phyloP scores from a whole-genome alignment of 2,888 invertebrate genomes.

The Lamproptera curius region DNA sequence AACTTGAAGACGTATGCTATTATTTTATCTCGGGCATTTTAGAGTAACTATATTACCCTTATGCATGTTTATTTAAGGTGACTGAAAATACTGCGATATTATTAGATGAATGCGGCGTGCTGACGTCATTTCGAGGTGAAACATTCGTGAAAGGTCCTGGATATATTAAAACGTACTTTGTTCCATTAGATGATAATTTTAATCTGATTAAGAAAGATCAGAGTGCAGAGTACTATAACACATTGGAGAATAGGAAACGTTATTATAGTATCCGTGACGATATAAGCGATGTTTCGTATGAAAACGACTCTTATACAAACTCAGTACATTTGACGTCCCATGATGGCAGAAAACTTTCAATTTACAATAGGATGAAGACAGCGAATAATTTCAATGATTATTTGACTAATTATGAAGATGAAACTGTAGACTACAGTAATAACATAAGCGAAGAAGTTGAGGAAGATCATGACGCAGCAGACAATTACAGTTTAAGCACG shows the following conservation, averaged over 20 bases:
- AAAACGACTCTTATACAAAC: constrained; percentile 29
- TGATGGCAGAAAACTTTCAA: constrained; percentile 35
- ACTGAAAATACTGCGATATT: constrained; percentile 85
- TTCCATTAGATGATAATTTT: constrained; percentile 80
- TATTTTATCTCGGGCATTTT: constrained; percentile 2
- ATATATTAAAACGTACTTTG: constrained; percentile 84
- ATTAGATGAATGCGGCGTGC: constrained; percentile 81
- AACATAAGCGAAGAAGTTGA: constrained; percentile 21
- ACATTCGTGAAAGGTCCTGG: constrained; percentile 86
- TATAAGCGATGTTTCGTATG: constrained; percentile 32
- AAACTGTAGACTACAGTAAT: constrained; percentile 27
- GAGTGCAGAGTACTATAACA: constrained; percentile 45
- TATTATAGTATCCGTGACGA: constrained; percentile 43
- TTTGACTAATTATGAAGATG: constrained; percentile 2
- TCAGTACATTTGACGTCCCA: constrained; percentile 35
- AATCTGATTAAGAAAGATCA: constrained; percentile 66
- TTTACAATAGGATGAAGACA: constrained; percentile 22
- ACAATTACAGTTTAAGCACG: constrained; percentile 15
- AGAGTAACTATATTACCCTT: too few relatives aligned
- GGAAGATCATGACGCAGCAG: constrained; percentile 16
- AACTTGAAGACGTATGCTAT: neutral
- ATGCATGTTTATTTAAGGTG: constrained; percentile 59
- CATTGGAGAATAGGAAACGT: constrained; percentile 40
- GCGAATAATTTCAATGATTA: constrained; percentile 1
- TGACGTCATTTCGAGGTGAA: constrained; percentile 83